phyloP scores from a whole-genome alignment of 2,113 vertebrate species.

The Mirounga angustirostris region DNA sequence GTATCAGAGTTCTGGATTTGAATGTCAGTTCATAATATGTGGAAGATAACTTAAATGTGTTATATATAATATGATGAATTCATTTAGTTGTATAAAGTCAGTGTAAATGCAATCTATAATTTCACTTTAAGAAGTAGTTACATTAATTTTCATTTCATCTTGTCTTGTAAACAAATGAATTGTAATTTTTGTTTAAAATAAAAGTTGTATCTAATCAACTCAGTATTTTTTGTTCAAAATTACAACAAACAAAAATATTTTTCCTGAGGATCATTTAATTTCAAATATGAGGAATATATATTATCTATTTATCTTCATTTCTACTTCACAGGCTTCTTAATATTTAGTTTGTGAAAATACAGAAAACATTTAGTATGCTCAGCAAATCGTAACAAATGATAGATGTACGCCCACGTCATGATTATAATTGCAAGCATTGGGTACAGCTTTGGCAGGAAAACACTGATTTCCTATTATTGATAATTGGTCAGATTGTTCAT shows the following conservation, averaged over 20 bases:
- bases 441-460: background rate
- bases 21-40: slow-evolving; percentile 56
- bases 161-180: slow-evolving; percentile 75
- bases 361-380: background rate
- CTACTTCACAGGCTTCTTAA: slow-evolving; percentile 32
- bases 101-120: slow-evolving; percentile 50
- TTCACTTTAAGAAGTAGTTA: slow-evolving; percentile 62
- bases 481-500: background rate
- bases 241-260: slow-evolving; percentile 65
- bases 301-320: slow-evolving; percentile 61
- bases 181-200: slow-evolving; percentile 59
- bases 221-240: slow-evolving; percentile 74
- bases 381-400: background rate
- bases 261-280: slow-evolving; percentile 68
- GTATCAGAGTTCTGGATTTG: slow-evolving; percentile 58
- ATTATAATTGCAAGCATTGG: background rate
- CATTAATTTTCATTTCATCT: slow-evolving; percentile 55
- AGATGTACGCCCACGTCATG: background rate
- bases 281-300: slow-evolving; percentile 67
- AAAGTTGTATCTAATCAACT: slow-evolving; percentile 26
- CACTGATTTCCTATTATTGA: background rate
- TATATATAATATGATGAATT: slow-evolving; percentile 36
- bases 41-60: slow-evolving; percentile 61
- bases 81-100: slow-evolving; percentile 63
- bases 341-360: slow-evolving; percentile 53